Percentiles rank a stretch among this genome's conserved stretches.
phyloP scores from a whole-genome alignment of 2,797 vertebrate genomes.

The Lindbergichthys nudifrons region DNA sequence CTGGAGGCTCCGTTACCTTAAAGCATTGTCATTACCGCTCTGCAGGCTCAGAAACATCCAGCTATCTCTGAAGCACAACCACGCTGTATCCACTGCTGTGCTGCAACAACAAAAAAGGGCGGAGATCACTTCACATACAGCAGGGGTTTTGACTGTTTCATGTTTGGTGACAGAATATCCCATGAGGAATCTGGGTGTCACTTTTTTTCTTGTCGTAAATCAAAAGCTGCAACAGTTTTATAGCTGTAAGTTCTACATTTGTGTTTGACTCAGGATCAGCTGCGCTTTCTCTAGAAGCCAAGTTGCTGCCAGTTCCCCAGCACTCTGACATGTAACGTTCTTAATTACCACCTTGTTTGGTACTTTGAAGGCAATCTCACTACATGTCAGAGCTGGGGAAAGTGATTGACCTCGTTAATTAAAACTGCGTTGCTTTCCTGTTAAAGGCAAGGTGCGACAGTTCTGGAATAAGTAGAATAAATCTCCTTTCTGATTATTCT shows the following conservation, averaged over 20 bases:
- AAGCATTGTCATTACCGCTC: constrained; percentile 65
- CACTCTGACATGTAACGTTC: constrained; percentile 47
- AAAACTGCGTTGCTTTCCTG: constrained; percentile 69
- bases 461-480: constrained; percentile 76
- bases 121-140: not conserved
- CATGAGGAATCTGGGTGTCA: not conserved
- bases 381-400: constrained; percentile 60
- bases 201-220: constrained; percentile 9
- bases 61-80: constrained; percentile 45
- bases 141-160: constrained; percentile 1
- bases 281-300: not conserved
- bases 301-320: constrained; percentile 29
- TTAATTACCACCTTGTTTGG: constrained; percentile 69
- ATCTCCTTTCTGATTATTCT: constrained; percentile 77
- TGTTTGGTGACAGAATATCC: too few relatives aligned
- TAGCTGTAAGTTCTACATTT: not conserved
- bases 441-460: constrained; percentile 73
- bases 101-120: constrained; percentile 35
- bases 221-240: constrained; percentile 16
- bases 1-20: constrained; percentile 53
- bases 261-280: constrained; percentile 4
- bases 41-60: constrained; percentile 62
- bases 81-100: constrained; percentile 23
- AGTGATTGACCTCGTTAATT: constrained; percentile 82
- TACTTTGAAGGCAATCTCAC: constrained; percentile 55